phyloP scores from a whole-genome alignment of 1,140 invertebrate genomes.

The Heliconius melpomene region DNA sequence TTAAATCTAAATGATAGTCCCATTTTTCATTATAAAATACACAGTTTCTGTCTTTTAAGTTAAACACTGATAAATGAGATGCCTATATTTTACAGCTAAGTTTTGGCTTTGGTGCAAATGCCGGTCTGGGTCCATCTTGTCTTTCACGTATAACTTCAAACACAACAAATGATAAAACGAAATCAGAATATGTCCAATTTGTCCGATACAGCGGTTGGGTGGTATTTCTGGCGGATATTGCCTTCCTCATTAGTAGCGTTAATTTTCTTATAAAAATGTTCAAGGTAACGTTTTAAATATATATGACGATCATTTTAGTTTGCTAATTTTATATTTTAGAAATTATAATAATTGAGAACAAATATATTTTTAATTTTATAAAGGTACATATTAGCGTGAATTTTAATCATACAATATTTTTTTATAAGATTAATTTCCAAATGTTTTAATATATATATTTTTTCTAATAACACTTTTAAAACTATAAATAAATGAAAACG shows the following conservation, averaged over 20 bases:
- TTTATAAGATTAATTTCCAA: too few relatives aligned
- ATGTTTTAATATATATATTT: too few relatives aligned
- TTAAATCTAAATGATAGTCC: too few relatives aligned
- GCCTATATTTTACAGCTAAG: constrained; percentile 48
- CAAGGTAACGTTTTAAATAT: constrained; percentile 42
- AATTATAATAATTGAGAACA: not conserved
- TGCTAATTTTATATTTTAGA: not conserved
- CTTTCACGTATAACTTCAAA: constrained; percentile 30
- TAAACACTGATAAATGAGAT: not conserved
- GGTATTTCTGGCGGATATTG: constrained; percentile 47
- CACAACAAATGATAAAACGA: constrained; percentile 4
- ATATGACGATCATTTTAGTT: not conserved
- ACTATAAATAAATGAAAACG: too few relatives aligned
- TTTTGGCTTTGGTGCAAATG: constrained; percentile 63
- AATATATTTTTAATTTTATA: not conserved
- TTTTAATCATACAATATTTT: too few relatives aligned
- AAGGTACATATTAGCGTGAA: too few relatives aligned
- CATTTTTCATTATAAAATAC: too few relatives aligned
- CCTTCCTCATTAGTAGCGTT: constrained; percentile 48
- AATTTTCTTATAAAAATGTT: constrained; percentile 54
- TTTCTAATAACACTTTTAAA: too few relatives aligned
- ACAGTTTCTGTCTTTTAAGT: too few relatives aligned
- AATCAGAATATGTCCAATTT: constrained; percentile 35
- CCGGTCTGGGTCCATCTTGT: constrained; percentile 56
- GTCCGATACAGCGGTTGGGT: constrained; percentile 55